Conservation (phyloP, 2,113 vertebrate species). For the Notothenia rossii region DNA sequence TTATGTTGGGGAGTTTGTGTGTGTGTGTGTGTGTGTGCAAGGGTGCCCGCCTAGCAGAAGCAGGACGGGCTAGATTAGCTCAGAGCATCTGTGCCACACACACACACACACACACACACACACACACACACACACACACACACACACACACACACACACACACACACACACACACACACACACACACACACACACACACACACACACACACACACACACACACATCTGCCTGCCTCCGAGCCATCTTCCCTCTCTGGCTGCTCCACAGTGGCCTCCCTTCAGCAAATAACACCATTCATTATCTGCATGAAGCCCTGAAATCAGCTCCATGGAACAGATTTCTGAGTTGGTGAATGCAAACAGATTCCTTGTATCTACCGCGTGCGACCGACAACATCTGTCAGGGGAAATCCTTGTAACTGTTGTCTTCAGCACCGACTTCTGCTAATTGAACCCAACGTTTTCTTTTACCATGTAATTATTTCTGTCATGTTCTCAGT, state of each 20-base stretch:
- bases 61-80: constrained; percentile 42
- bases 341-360: constrained; percentile 27
- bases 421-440: not conserved
- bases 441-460: not conserved
- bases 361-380: constrained; percentile 15
- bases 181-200: constrained; percentile 20
- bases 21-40: not conserved
- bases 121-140: constrained; percentile 21
- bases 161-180: not conserved
- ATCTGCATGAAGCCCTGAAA: constrained; percentile 63
- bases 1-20: constrained; percentile 39
- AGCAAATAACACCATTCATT: constrained; percentile 76
- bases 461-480: constrained; percentile 8
- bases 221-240: constrained; percentile 52
- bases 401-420: not conserved
- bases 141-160: constrained; percentile 27
- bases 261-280: constrained; percentile 54
- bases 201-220: constrained; percentile 25
- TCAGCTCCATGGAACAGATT: constrained; percentile 41
- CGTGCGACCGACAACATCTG: constrained; percentile 13
- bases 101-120: constrained; percentile 18
- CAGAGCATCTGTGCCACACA: constrained; percentile 31
- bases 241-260: constrained; percentile 39
- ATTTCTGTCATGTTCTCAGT: constrained; percentile 9
- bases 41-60: not conserved